Base-by-base conservation (phyloP, 2,797 vertebrate species). In the Eptatretus atami region DNA sequence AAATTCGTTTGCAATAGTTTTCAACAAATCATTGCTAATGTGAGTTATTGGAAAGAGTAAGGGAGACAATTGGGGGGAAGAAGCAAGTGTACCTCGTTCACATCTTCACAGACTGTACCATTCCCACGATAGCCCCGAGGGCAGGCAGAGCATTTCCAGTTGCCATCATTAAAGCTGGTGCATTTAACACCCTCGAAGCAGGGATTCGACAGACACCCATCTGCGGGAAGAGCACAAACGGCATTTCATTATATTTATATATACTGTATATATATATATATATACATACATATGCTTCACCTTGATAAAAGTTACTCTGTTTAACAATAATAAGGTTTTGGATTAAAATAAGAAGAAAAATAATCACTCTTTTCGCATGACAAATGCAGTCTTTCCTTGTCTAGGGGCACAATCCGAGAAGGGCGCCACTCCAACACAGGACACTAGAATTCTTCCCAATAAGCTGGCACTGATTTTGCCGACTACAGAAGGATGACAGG, bases 151-250 rank as follows among this genome's bases (percentile, higher is more conserved):
- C 90, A 96, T 14, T 85, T 83, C 88, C 88, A 96, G 53, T 88
- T 94, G 9, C 90, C 90, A 54, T 95, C 88, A 0, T 85, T 75
- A 61, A 83, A 80, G 67, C 88, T 90, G 75, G 71, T 90, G 73
- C 90, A 96, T 53, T 80, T 76, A 65, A 84, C 81, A 64, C 87
- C 90, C 8, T 77, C 82, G 68, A 95, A 96, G 73, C 90, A 96
- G 4, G 90, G 90, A 71, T 83, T 94, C 65, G 88, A 95, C 66
- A 96, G 73, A 72, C 90, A 96, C 1, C 90, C 90, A 67, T 96
- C 90, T 96, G 73, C 11, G 52, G 76, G 65, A 66, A 66, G 31
- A 19, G 69, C 61, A 19, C 31, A 44, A 5, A 44, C 31, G 3
- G 31, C 6, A 44, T 44, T 44, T 44, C 31, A 5, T 31, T n/a